A percentile compares a stretch with the other conserved stretches of the same genome.
These are phyloP conservation scores for Drosophila anceps DNA, from an alignment of 2,888 invertebrate species.

Conservation along the genomic window DNA sequence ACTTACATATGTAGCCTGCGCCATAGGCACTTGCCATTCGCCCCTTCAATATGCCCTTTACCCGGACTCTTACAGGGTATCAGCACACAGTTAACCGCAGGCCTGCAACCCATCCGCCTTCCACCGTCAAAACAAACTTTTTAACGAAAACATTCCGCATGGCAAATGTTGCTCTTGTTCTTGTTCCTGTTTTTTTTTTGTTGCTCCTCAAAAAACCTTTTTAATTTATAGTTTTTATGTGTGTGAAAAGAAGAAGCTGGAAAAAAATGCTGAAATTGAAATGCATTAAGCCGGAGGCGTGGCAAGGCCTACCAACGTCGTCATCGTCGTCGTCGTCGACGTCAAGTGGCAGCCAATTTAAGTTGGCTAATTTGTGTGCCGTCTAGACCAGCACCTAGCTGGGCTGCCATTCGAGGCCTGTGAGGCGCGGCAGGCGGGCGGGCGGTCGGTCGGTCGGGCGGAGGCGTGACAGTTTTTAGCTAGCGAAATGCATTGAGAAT, in stretches of 20 bases:
- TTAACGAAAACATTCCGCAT: constrained; percentile 51
- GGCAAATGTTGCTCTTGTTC: constrained; percentile 39
- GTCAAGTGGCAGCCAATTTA: constrained; percentile 72
- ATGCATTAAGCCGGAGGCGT: constrained; percentile 62
- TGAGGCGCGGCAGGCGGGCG: neutral
- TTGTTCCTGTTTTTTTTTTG: constrained; percentile 11
- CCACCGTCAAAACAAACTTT: constrained; percentile 28
- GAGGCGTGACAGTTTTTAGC: constrained; percentile 10
- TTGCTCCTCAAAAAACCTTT: constrained; percentile 47
- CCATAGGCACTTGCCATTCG: neutral
- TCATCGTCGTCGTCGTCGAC: constrained; percentile 20
- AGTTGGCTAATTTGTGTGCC: constrained; percentile 73
- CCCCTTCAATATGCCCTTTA: neutral
- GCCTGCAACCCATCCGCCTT: neutral
- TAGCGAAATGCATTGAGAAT: constrained; percentile 61
- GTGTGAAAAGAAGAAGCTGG: constrained; percentile 12
- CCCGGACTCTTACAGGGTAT: constrained; percentile 30
- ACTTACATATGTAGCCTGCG: neutral
- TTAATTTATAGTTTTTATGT: constrained; percentile 64
- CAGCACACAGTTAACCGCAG: constrained; percentile 22
- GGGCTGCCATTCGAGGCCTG: neutral
- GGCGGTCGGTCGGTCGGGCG: too few species aligned
- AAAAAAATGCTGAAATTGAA: constrained; percentile 64
- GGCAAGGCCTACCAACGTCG: constrained; percentile 12
- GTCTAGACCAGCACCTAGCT: constrained; percentile 47